These are phyloP conservation scores for Trypoxylon attenuatum DNA, from an alignment of 2,888 invertebrate species.

Conservation along the genomic window DNA sequence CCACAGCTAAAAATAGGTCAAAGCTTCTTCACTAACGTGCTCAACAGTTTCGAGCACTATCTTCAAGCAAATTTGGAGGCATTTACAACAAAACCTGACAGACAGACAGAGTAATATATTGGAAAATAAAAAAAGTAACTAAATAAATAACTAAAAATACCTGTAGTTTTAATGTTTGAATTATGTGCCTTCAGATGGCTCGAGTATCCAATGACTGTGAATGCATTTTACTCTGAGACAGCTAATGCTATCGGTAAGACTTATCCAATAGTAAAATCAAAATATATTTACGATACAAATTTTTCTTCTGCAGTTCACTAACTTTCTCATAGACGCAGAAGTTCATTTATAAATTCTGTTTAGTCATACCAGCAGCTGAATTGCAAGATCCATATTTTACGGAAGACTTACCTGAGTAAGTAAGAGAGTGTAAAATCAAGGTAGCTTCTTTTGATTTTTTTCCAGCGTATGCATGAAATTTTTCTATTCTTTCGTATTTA, in stretches of 20 bases:
- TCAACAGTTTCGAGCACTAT: slow-evolving; percentile 29
- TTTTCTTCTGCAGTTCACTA: no score
- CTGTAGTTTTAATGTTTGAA: neutral
- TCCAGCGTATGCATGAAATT: neutral
- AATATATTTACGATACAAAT: no score
- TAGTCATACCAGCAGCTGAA: slow-evolving; percentile 47
- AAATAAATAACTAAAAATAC: neutral
- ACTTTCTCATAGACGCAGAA: no score
- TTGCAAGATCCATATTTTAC: slow-evolving; percentile 48
- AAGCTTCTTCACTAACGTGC: slow-evolving; percentile 44
- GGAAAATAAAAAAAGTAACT: neutral
- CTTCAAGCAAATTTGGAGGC: neutral
- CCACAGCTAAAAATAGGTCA: slow-evolving; percentile 31
- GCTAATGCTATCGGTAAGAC: slow-evolving; percentile 44
- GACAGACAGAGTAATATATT: slow-evolving; percentile 15
- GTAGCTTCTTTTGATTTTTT: no score
- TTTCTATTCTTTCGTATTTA: neutral
- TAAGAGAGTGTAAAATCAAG: no score
- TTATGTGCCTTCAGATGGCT: slow-evolving; percentile 35
- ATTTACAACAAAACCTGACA: neutral
- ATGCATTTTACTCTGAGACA: slow-evolving; percentile 35
- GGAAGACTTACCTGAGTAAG: slow-evolving; percentile 43
- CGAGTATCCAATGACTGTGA: slow-evolving; percentile 39
- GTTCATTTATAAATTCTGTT: neutral
- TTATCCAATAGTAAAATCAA: neutral